Percentiles rank a stretch among this genome's conserved stretches.
Conservation (phyloP, 2,113 vertebrate genomes). For the Sorex fumeus region DNA sequence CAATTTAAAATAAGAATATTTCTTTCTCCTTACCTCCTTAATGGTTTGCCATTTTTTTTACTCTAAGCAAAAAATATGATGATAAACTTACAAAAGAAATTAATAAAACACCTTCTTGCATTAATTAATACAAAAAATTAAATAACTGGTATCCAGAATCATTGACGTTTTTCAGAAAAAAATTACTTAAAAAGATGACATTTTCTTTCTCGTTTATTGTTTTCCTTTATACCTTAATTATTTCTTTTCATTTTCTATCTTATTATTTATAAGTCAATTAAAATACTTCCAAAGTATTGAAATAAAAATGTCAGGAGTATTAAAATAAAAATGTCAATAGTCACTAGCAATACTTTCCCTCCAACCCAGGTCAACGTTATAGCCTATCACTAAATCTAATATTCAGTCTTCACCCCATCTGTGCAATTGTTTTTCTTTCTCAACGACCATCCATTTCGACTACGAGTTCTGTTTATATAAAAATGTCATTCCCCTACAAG, state of each 20-base stretch:
- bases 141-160: neutral
- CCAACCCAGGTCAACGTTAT: neutral
- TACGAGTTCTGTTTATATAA: neutral
- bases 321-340: neutral
- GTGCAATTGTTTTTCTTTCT: neutral
- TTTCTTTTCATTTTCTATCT: neutral
- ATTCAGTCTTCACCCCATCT: neutral
- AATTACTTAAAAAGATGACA: neutral
- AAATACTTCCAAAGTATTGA: too few species aligned
- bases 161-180: neutral
- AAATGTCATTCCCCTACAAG: neutral
- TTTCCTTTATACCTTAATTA: neutral
- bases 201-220: neutral
- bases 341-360: neutral
- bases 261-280: neutral
- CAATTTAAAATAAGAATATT: neutral
- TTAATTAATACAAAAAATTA: neutral
- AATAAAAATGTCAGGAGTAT: neutral
- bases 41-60: conserved; percentile 30
- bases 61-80: neutral
- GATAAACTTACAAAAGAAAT: neutral
- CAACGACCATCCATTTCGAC: neutral
- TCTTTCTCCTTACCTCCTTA: neutral
- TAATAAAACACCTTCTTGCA: neutral
- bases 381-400: neutral